Percentiles rank a stretch among this genome's conserved stretches.
These are phyloP conservation scores for Aphidius ervi DNA, from an alignment of 1,140 invertebrate species.

Conservation along the genomic window DNA sequence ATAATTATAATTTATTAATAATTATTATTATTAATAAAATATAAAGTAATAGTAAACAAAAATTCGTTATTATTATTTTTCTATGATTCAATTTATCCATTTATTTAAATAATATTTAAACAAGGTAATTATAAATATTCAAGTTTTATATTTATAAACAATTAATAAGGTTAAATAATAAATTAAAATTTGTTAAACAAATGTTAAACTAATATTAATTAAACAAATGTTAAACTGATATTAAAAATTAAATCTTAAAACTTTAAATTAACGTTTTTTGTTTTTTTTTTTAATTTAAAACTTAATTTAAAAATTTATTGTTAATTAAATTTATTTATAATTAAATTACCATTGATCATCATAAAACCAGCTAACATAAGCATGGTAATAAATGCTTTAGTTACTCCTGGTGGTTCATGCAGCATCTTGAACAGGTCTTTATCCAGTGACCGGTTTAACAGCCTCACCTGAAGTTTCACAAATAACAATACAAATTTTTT, in stretches of 20 bases:
- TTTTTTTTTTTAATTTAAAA: neutral
- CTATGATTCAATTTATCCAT: too few relatives aligned
- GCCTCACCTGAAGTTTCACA: constrained; percentile 23
- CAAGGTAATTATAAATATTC: too few relatives aligned
- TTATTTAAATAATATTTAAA: too few relatives aligned
- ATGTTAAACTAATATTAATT: too few relatives aligned
- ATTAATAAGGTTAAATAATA: too few relatives aligned
- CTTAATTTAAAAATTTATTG: constrained; percentile 11
- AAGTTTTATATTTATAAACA: too few relatives aligned
- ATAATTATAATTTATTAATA: too few relatives aligned
- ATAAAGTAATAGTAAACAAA: too few relatives aligned
- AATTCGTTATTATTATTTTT: too few relatives aligned
- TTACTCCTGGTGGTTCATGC: constrained; percentile 34
- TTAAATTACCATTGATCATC: constrained; percentile 25
- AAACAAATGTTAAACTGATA: too few relatives aligned
- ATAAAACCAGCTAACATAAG: constrained; percentile 26
- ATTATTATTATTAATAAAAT: too few relatives aligned
- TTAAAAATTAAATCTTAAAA: neutral
- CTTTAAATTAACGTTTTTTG: neutral
- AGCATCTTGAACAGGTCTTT: constrained; percentile 31
- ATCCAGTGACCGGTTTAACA: constrained; percentile 20
- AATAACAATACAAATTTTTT: neutral
- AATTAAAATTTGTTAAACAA: too few relatives aligned
- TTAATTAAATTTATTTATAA: constrained; percentile 10
- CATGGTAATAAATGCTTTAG: constrained; percentile 31